Evolutionary conservation across 2,113 vertebrate species (phyloP), one percentile per base, ranked within the genome.

Genomic region (Anser cygnoides): DNA sequence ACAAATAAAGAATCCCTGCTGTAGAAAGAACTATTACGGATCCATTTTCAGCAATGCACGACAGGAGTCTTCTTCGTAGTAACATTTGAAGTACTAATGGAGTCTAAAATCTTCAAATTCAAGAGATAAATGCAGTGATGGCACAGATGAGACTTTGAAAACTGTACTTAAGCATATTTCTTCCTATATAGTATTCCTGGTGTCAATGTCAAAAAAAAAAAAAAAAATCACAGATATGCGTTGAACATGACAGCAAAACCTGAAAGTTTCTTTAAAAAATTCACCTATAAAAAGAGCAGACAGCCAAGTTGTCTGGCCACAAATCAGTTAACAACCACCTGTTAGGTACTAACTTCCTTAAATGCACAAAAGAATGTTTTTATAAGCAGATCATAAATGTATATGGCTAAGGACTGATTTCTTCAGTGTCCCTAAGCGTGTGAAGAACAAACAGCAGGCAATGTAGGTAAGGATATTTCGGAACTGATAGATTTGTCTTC

Each of bases 61-160:
- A 67, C 9, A 78, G 10, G 5, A 54, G 9, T 28, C 13, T 23
- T 58, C 25, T 57, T 78, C 25, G 18, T 11, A n/a, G 5, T n/a
- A 39, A 39, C 0, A 0, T 77, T 14, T 44, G 33, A 87, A 18
- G 6, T 3, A 16, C 4, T 49, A 23, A 26, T 29, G 16, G 35
- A 67, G 5, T 57, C 37, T 59, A 63, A 37, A 3, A 44, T 25
- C 19, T 55, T 72, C 33, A 61, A 41, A 50, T 61, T 65, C 26
- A 58, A 54, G 17, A 77, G 61, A 62, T 57, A 65, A 52, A 23
- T 52, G 1, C 37, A 80, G 2, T 68, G 3, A 3, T 44, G 5
- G 13, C 22, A 12, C 44, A 83, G 35, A 61, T 57, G 21, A 41
- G 22, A 63, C 50, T 65, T 54, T 54, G 29, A 22, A 78, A 85